phyloP scores from a whole-genome alignment of 1,140 invertebrate genomes.

The Planococcus citri region DNA sequence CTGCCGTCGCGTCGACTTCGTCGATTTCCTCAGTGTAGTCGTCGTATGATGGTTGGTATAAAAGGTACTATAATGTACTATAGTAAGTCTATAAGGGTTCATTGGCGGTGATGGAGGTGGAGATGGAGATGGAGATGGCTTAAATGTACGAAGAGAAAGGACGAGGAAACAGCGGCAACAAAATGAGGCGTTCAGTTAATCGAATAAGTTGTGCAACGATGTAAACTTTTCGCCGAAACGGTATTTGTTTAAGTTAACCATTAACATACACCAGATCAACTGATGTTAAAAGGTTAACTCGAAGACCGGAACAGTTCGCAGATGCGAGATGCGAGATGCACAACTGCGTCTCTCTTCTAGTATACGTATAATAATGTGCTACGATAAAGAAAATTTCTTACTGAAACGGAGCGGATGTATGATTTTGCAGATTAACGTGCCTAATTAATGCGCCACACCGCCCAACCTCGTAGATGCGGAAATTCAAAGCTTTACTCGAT shows the following conservation, averaged over 20 bases:
- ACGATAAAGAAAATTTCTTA: background rate
- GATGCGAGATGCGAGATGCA: constrained; percentile 9
- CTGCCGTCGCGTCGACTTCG: background rate
- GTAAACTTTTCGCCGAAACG: constrained; percentile 10
- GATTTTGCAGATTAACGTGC: background rate
- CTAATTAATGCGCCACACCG: too few species aligned
- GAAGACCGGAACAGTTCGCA: constrained; percentile 13
- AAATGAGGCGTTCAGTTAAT: background rate
- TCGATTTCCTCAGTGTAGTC: too few species aligned
- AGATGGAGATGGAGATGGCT: too few species aligned
- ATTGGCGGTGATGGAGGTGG: too few species aligned
- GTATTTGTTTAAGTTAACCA: constrained; percentile 20
- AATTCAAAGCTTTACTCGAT: too few species aligned
- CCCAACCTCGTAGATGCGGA: too few species aligned
- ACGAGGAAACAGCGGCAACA: too few species aligned
- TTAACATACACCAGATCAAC: constrained; percentile 17
- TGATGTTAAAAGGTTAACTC: constrained; percentile 12
- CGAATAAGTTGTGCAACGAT: constrained; percentile 16
- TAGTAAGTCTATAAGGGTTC: too few species aligned
- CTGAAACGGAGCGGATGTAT: background rate
- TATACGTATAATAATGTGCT: background rate
- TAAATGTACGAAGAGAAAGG: too few species aligned
- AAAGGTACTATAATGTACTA: too few species aligned
- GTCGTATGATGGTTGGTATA: too few species aligned
- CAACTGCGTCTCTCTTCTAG: background rate